phyloP scores from a whole-genome alignment of 2,888 invertebrate genomes.

The Philaethria dido region DNA sequence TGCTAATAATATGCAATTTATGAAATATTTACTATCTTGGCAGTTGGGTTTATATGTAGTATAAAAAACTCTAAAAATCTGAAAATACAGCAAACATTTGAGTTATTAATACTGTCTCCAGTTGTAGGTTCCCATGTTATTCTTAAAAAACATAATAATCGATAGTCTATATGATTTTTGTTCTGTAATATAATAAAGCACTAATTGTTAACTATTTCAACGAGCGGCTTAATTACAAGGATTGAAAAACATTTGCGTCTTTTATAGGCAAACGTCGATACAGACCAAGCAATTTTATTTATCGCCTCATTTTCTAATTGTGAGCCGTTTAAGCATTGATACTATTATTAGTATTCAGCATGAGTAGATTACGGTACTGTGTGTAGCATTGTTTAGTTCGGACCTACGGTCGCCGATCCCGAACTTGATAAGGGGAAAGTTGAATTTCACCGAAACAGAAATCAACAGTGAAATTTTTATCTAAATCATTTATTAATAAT shows the following conservation, averaged over 20 bases:
- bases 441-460: constrained; percentile 63
- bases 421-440: constrained; percentile 70
- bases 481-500: constrained; percentile 21
- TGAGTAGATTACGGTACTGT: constrained; percentile 55
- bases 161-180: too few species aligned
- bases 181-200: background rate
- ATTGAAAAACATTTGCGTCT: constrained; percentile 1
- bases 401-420: constrained; percentile 63
- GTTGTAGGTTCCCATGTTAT: too few species aligned
- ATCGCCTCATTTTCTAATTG: constrained; percentile 43
- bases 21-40: too few species aligned
- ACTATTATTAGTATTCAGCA: constrained; percentile 65
- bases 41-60: too few species aligned
- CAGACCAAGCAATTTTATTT: constrained; percentile 26
- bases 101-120: too few species aligned
- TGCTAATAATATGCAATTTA: too few species aligned
- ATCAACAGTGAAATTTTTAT: constrained; percentile 42
- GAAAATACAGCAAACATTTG: too few species aligned
- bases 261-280: background rate
- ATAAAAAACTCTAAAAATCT: too few species aligned
- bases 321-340: constrained; percentile 37
- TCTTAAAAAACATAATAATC: too few species aligned
- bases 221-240: background rate
- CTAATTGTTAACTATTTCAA: background rate
- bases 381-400: constrained; percentile 60